These are phyloP conservation scores for Geophilus truncorum DNA, from an alignment of 2,888 invertebrate species.

Conservation along the genomic window DNA sequence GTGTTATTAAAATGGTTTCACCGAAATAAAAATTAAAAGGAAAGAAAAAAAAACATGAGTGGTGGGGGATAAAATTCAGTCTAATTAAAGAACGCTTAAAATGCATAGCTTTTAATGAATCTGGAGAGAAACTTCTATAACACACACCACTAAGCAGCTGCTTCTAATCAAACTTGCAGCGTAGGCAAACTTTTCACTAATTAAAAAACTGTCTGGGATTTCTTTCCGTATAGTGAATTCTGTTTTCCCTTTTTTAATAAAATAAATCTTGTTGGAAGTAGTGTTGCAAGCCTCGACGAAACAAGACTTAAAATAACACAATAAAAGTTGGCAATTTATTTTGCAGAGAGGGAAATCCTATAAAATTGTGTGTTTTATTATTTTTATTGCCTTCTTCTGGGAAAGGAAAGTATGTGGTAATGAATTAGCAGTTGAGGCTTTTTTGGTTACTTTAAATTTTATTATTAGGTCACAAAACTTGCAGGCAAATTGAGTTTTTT, in stretches of 20 bases:
- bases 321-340: neutral
- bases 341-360: neutral
- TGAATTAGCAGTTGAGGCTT: neutral
- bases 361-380: constrained; percentile 12
- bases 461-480: neutral
- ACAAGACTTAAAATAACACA: neutral
- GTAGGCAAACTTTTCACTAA: constrained; percentile 10
- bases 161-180: constrained; percentile 18
- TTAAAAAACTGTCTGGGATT: constrained; percentile 27
- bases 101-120: constrained; percentile 25
- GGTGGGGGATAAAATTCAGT: neutral
- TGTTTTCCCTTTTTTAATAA: neutral
- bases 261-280: neutral
- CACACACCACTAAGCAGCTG: constrained; percentile 10
- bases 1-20: constrained; percentile 1
- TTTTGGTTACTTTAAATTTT: constrained; percentile 1
- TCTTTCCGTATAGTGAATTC: neutral
- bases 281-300: neutral
- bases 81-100: constrained; percentile 21
- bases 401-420: neutral
- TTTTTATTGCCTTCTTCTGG: neutral
- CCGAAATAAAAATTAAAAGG: neutral
- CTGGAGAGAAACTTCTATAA: constrained; percentile 19
- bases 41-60: neutral
- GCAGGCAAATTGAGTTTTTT: neutral